These are phyloP conservation scores for Tachysurus fulvidraco DNA, from an alignment of 2,113 vertebrate genomes.

Conservation along the genomic window DNA sequence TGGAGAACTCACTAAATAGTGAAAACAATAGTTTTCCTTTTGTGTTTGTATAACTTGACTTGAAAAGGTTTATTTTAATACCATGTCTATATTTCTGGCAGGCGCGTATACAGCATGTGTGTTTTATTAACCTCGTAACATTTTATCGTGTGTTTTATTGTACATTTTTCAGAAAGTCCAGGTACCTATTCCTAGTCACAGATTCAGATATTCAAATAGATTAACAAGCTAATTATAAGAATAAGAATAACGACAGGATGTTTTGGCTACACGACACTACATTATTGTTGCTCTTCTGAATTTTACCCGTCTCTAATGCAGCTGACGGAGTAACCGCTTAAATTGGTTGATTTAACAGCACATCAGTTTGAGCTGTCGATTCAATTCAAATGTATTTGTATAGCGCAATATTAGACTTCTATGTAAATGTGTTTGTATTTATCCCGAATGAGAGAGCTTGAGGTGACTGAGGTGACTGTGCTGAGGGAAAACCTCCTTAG, in stretches of 20 bases:
- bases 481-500: no score
- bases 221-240: neutral
- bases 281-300: neutral
- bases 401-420: no score
- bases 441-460: no score
- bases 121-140: neutral
- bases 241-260: neutral
- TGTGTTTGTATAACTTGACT: neutral
- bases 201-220: neutral
- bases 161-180: no score
- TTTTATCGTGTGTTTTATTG: neutral
- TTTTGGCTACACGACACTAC: neutral
- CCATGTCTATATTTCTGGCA: neutral
- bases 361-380: neutral
- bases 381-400: no score
- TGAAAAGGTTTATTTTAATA: no score
- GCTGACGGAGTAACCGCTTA: neutral
- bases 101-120: neutral
- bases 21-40: neutral
- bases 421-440: no score
- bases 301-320: neutral
- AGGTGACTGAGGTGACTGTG: no score
- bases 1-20: neutral
- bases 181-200: neutral
- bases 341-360: neutral